A percentile compares a stretch with the other conserved stretches of the same genome.
Conservation (phyloP, 2,113 vertebrate species). For the Ptyas mucosa region DNA sequence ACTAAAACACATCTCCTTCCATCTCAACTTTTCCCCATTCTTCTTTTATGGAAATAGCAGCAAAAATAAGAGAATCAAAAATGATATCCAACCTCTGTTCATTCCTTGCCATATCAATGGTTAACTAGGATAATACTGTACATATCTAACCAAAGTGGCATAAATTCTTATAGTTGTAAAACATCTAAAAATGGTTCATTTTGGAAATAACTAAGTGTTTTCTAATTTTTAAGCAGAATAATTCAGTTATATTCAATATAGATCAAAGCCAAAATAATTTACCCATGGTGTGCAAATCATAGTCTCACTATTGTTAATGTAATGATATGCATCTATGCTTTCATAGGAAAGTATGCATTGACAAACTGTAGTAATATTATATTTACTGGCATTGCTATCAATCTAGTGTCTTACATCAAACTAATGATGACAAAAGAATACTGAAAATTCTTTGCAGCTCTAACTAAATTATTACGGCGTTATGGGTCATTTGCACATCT, state of each 20-base stretch:
- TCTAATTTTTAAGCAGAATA: background rate
- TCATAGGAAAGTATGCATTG: background rate
- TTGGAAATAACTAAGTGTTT: background rate
- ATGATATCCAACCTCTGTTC: background rate
- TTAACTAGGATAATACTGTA: background rate
- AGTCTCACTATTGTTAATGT: background rate
- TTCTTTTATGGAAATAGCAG: background rate
- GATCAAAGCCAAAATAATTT: background rate
- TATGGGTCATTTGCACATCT: background rate
- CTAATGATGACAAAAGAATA: background rate
- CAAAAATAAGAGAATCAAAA: background rate
- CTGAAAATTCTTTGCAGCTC: background rate
- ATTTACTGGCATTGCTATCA: background rate
- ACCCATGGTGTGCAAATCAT: background rate
- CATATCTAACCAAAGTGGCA: background rate
- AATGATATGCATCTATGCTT: background rate
- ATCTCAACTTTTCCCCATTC: background rate
- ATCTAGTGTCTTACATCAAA: background rate
- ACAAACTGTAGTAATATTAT: background rate
- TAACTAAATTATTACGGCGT: background rate
- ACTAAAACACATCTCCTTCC: background rate
- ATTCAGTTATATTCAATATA: background rate
- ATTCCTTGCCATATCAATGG: background rate
- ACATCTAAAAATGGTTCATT: background rate
- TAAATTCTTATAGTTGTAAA: background rate